Evolutionary conservation across 2,113 vertebrate genomes (phyloP), one percentile per base, ranked within the genome.

Genomic region (Bagarius yarrelli): DNA sequence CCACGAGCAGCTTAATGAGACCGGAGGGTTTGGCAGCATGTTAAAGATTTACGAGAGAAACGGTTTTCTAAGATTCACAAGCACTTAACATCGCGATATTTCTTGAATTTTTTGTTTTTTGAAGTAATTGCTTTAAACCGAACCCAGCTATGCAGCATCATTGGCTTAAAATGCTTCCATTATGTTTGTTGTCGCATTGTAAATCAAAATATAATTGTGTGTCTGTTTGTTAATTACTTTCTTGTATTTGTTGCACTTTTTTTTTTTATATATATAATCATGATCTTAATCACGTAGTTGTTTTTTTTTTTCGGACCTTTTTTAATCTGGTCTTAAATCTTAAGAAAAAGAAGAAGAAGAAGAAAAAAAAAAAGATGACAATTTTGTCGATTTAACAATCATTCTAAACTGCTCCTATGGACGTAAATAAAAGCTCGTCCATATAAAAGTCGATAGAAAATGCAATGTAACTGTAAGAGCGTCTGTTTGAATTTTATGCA

Each of bases 131-230:
- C 95, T 97, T 97, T 96, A 95, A 95, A 95, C 95, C 94, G 96
- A 96, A 95, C 95, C 95, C 93, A 97, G 96, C 97, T 98, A 98
- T 99, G 97, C 96, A 98, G 96, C 95, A 91, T 93, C 94, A 91
- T 93, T 93, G 92, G 94, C 93, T 94, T 95, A 79, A 72, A 80
- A 95, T 90, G 93, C 95, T 95, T 95, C 94, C 91, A 89, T 94
- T 91, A 90, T 89, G 90, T 86, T 89, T 93, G 91, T 91, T 86
- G 90, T 80, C 91, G 86, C 47, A 77, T 89, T 91, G 70, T 78
- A 75, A 64, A 79, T 74, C 79, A 40, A 2, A 34, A 85, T 83
- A 78, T 76, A 64, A 56, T 89, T 91, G 90, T 78, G 90, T 92
- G 88, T 93, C 90, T 94, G 92, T 93, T 93, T 94, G 92, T 90